A percentile compares a stretch with the other conserved stretches of the same genome.
Evolutionary conservation across 2,888 invertebrate genomes (phyloP).

Genomic region (Drosophila mimetica): DNA sequence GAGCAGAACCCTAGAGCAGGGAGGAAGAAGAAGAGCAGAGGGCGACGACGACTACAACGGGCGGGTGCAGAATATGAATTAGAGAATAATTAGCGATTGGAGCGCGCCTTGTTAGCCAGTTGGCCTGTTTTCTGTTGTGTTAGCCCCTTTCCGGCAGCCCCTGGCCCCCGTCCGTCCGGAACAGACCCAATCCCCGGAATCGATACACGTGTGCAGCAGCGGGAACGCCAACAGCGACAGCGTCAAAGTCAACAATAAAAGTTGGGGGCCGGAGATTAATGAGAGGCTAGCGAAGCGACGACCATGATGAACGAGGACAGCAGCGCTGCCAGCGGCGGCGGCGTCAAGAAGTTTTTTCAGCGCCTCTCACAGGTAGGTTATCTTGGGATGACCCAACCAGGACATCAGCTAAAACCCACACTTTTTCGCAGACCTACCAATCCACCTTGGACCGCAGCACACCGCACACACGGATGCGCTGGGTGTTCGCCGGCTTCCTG

Average conservation of each 20-base stretch:
- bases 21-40: conserved; percentile 34
- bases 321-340: conserved; percentile 80
- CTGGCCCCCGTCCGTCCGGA: neutral
- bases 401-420: neutral
- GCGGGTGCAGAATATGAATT: conserved; percentile 28
- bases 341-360: conserved; percentile 82
- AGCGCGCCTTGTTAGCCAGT: conserved; percentile 15
- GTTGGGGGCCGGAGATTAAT: conserved; percentile 22
- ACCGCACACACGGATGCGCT: conserved; percentile 91
- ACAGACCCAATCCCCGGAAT: conserved; percentile 6
- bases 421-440: conserved; percentile 87
- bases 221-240: conserved; percentile 12
- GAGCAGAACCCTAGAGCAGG: conserved; percentile 35
- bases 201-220: conserved; percentile 38
- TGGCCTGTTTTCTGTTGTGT: conserved; percentile 54
- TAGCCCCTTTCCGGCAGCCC: conserved; percentile 7
- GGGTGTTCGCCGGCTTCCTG: conserved; percentile 90
- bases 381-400: no score
- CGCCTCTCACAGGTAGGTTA: conserved; percentile 83
- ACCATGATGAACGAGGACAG: conserved; percentile 84
- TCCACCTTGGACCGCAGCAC: conserved; percentile 94
- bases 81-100: conserved; percentile 61
- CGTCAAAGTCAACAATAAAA: conserved; percentile 50
- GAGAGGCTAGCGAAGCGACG: conserved; percentile 36
- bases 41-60: conserved; percentile 26